These are phyloP conservation scores for Liopterus haemorrhoidalis DNA, from an alignment of 2,888 invertebrate species.

Conservation along the genomic window DNA sequence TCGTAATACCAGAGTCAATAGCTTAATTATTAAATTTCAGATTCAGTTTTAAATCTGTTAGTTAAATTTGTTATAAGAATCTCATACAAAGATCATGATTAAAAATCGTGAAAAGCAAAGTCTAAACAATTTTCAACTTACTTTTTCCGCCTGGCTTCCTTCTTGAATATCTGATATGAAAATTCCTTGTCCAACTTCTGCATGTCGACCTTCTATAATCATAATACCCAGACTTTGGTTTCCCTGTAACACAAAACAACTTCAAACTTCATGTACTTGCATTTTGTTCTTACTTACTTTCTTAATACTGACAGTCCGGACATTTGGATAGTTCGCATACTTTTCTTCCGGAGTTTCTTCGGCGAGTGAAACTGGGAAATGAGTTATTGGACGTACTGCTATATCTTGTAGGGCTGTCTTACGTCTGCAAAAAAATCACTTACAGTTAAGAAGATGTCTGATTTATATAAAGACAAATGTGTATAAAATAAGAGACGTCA, in stretches of 20 bases:
- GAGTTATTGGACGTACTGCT: slow-evolving; percentile 83
- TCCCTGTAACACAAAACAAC: slow-evolving; percentile 52
- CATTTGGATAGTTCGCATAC: slow-evolving; percentile 69
- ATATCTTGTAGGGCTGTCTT: slow-evolving; percentile 69
- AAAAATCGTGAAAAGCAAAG: background rate
- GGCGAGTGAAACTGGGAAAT: slow-evolving; percentile 77
- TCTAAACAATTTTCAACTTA: slow-evolving; percentile 39
- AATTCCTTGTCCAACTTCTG: slow-evolving; percentile 85
- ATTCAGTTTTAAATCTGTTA: background rate
- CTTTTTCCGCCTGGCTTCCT: slow-evolving; percentile 81
- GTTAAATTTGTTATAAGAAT: background rate
- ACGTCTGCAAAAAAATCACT: slow-evolving; percentile 52
- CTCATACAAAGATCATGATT: slow-evolving; percentile 1
- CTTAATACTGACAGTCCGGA: slow-evolving; percentile 74
- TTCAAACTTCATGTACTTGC: background rate
- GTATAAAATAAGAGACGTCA: too few relatives aligned
- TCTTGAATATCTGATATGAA: slow-evolving; percentile 91
- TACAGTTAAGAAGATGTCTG: too few relatives aligned
- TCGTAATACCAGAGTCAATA: too few relatives aligned
- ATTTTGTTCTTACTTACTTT: slow-evolving; percentile 55
- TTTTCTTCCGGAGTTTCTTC: slow-evolving; percentile 73
- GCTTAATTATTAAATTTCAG: too few relatives aligned
- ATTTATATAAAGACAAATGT: too few relatives aligned
- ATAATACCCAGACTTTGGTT: slow-evolving; percentile 82
- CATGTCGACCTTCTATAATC: slow-evolving; percentile 92